Evolutionary conservation across 2,113 vertebrate species (phyloP).

Genomic region (Drymodes brunneopygia): DNA sequence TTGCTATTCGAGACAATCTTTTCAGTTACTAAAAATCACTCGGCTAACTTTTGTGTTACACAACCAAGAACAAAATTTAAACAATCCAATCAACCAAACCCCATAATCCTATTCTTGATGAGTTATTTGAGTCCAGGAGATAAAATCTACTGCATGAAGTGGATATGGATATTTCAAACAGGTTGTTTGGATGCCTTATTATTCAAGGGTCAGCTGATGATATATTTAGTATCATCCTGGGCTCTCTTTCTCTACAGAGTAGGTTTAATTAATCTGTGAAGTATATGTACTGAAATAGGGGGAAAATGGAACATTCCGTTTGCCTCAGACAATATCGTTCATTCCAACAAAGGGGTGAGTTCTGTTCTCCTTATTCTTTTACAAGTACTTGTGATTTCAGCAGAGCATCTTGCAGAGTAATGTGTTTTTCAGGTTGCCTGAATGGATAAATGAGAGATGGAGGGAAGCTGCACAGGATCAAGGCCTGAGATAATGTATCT

Average conservation of each 20-base stretch:
- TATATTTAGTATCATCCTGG: background rate
- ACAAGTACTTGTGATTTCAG: background rate
- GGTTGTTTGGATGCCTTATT: background rate
- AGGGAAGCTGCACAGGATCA: background rate
- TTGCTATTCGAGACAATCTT: background rate
- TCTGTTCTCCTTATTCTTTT: background rate
- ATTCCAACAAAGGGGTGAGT: background rate
- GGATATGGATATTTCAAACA: background rate
- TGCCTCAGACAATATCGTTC: background rate
- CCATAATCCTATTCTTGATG: background rate
- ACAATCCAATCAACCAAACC: background rate
- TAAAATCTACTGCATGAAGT: background rate
- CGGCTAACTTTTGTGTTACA: background rate
- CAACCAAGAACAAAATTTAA: background rate
- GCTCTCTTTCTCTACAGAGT: background rate
- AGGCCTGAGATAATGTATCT: background rate
- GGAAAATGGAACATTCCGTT: background rate
- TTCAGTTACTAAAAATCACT: background rate
- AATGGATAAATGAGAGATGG: background rate
- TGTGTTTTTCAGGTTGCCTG: background rate
- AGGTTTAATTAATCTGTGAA: background rate
- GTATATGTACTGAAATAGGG: background rate
- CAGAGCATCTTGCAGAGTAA: background rate
- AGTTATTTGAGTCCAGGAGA: background rate
- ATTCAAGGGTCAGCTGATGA: background rate